A percentile compares a stretch with the other conserved stretches of the same genome.
phyloP scores from a whole-genome alignment of 2,888 invertebrate genomes.

The Ennomos fuscantarius region DNA sequence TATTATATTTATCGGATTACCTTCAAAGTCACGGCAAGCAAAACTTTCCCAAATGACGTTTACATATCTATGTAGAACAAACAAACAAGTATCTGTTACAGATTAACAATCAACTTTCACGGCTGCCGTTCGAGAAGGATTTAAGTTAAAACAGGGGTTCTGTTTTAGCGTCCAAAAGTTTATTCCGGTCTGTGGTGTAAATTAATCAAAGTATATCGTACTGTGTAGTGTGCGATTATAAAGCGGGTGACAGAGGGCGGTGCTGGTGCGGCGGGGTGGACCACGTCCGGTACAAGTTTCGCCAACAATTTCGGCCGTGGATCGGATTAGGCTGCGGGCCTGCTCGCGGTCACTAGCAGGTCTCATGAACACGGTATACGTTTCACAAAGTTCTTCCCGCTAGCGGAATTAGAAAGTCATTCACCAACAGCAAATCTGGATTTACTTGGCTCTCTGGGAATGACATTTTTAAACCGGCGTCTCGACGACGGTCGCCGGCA shows the following conservation, averaged over 20 bases:
- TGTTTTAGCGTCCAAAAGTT: slow-evolving; percentile 75
- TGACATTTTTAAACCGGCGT: slow-evolving; percentile 75
- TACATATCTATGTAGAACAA: slow-evolving; percentile 50
- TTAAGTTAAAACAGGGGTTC: slow-evolving; percentile 71
- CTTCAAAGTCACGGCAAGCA: slow-evolving; percentile 45
- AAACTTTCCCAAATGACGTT: slow-evolving; percentile 53
- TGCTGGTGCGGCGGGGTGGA: slow-evolving; percentile 29
- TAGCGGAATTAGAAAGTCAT: slow-evolving; percentile 81
- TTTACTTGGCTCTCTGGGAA: slow-evolving; percentile 72
- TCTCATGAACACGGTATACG: slow-evolving; percentile 80
- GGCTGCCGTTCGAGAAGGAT: slow-evolving; percentile 62
- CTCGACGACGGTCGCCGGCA: slow-evolving; percentile 57
- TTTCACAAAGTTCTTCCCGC: slow-evolving; percentile 79
- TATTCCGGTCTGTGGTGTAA: slow-evolving; percentile 73
- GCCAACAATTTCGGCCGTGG: slow-evolving; percentile 69
- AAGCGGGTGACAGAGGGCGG: slow-evolving; percentile 56
- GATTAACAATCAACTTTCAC: slow-evolving; percentile 72
- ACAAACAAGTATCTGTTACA: slow-evolving; percentile 63
- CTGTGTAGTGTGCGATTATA: slow-evolving; percentile 71
- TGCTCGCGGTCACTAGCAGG: slow-evolving; percentile 76
- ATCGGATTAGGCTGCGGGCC: slow-evolving; percentile 75
- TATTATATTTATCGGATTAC: slow-evolving; percentile 61
- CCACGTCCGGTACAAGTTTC: slow-evolving; percentile 69
- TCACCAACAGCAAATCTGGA: slow-evolving; percentile 79
- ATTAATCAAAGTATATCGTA: slow-evolving; percentile 79